These are phyloP conservation scores for Linyphia triangularis DNA, from an alignment of 2,888 invertebrate species.

Conservation along the genomic window DNA sequence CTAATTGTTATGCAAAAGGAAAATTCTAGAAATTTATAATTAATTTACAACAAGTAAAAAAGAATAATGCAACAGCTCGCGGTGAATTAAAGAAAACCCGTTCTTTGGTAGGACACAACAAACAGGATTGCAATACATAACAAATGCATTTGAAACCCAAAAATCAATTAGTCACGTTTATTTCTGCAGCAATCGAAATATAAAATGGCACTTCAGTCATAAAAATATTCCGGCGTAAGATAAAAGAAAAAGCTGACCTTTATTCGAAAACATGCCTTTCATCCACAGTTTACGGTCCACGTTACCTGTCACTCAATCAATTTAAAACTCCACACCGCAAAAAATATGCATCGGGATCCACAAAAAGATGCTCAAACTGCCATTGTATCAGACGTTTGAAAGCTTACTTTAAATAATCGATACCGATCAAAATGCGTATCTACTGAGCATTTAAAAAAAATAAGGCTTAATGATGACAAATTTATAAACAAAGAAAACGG, in stretches of 20 bases:
- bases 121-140: background rate
- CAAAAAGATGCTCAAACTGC: conserved; percentile 55
- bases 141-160: background rate
- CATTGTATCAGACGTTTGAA: conserved; percentile 72
- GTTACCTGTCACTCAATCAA: conserved; percentile 24
- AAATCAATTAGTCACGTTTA: conserved; percentile 18
- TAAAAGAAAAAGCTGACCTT: conserved; percentile 63
- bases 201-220: conserved; percentile 49
- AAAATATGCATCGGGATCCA: conserved; percentile 16
- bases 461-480: conserved; percentile 73
- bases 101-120: background rate
- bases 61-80: background rate
- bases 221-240: background rate
- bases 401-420: conserved; percentile 75
- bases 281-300: conserved; percentile 33
- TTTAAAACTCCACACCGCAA: background rate
- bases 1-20: background rate
- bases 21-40: background rate
- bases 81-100: background rate
- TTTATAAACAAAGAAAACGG: conserved; percentile 66
- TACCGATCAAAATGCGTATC: conserved; percentile 75
- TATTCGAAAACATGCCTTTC: conserved; percentile 69
- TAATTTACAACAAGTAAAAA: background rate
- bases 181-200: conserved; percentile 27
- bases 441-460: conserved; percentile 73